phyloP scores from a whole-genome alignment of 2,888 invertebrate genomes.

The Lasioglossum vierecki region DNA sequence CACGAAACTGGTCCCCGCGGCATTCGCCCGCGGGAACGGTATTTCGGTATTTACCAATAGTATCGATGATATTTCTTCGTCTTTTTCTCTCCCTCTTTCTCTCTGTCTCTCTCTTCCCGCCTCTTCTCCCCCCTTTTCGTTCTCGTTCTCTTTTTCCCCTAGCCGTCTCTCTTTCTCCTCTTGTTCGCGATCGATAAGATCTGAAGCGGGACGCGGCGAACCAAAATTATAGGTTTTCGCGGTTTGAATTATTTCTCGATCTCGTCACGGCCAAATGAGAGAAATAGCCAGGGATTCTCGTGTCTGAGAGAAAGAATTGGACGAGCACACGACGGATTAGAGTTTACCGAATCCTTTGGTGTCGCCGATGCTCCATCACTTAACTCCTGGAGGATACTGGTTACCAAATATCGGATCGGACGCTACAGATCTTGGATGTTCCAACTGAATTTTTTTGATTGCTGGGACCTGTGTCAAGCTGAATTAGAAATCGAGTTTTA shows the following conservation, averaged over 20 bases:
- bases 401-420: conserved; percentile 13
- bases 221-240: conserved; percentile 83
- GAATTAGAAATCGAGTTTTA: neutral
- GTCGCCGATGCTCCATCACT: conserved; percentile 9
- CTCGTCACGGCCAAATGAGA: conserved; percentile 43
- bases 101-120: neutral
- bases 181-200: conserved; percentile 73
- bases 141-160: neutral
- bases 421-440: neutral
- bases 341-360: conserved; percentile 12
- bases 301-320: conserved; percentile 5
- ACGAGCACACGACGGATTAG: conserved; percentile 25
- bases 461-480: too few relatives aligned
- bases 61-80: conserved; percentile 77
- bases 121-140: neutral
- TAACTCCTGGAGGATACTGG: neutral
- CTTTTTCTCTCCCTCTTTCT: conserved; percentile 42
- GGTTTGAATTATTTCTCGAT: conserved; percentile 81
- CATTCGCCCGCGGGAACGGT: conserved; percentile 73
- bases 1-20: conserved; percentile 76
- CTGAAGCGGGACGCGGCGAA: conserved; percentile 72
- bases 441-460: neutral
- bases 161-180: neutral
- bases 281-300: conserved; percentile 38
- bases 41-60: conserved; percentile 79